phyloP scores from a whole-genome alignment of 2,888 invertebrate species.

The Xanthostigma xanthostigma region DNA sequence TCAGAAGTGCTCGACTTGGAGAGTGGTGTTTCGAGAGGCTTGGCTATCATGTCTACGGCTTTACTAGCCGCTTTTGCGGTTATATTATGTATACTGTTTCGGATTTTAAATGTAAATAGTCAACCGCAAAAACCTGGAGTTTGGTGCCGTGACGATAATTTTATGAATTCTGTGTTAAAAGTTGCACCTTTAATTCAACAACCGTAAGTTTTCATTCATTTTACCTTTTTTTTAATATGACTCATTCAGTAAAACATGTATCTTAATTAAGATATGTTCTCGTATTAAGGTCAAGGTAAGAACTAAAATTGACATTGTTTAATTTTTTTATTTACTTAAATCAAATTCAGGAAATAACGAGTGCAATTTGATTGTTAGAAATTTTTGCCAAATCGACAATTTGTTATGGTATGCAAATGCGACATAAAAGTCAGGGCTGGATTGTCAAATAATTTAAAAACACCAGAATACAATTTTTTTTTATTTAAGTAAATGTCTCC shows the following conservation, averaged over 20 bases:
- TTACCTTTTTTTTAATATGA: background rate
- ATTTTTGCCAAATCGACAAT: slow-evolving; percentile 4
- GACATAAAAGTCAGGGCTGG: background rate
- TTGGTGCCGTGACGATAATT: slow-evolving; percentile 59
- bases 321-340: no score
- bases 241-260: no score
- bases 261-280: no score
- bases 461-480: no score
- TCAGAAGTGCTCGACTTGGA: slow-evolving; percentile 1
- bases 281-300: no score
- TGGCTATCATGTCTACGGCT: slow-evolving; percentile 57
- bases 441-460: background rate
- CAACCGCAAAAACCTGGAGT: slow-evolving; percentile 64
- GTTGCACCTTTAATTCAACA: slow-evolving; percentile 64
- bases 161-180: slow-evolving; percentile 63
- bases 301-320: no score
- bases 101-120: slow-evolving; percentile 73
- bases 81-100: slow-evolving; percentile 66
- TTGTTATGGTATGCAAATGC: background rate
- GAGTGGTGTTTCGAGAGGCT: slow-evolving; percentile 12
- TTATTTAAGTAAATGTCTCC: no score
- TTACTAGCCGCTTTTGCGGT: slow-evolving; percentile 67
- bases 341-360: no score
- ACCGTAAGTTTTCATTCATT: slow-evolving; percentile 50
- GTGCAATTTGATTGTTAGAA: background rate